phyloP scores from a whole-genome alignment of 2,888 invertebrate genomes.

The Folsomia candida region DNA sequence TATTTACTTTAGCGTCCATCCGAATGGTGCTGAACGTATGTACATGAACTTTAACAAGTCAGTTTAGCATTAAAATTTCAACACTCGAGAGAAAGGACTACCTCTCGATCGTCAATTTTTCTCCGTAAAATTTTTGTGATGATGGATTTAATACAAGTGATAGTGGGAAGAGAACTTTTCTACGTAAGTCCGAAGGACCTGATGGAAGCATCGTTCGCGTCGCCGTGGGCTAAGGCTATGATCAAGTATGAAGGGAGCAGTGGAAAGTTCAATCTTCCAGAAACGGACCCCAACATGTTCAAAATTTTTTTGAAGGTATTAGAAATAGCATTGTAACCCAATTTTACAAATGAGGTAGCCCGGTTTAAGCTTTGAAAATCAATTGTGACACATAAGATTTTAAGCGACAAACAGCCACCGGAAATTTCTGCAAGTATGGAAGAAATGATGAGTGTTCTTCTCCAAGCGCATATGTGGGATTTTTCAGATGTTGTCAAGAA shows the following conservation, averaged over 20 bases:
- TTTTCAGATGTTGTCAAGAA: background rate
- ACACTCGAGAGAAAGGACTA: no score
- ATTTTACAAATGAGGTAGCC: background rate
- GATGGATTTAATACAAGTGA: background rate
- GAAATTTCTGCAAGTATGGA: background rate
- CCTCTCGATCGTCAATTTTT: no score
- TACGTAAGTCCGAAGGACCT: background rate
- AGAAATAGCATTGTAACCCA: background rate
- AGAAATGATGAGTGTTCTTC: background rate
- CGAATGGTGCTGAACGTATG: no score
- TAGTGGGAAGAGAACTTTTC: background rate
- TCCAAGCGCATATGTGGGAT: background rate
- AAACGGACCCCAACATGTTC: background rate
- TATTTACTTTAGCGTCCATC: background rate
- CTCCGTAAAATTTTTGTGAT: no score
- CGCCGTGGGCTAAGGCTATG: background rate
- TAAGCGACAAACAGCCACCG: background rate
- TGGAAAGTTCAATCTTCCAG: background rate
- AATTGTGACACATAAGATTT: background rate
- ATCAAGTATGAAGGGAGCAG: background rate
- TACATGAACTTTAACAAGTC: background rate
- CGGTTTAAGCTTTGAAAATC: background rate
- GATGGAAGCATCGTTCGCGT: background rate
- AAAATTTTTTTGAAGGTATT: background rate
- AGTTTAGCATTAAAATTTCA: background rate